A percentile compares a stretch with the other conserved stretches of the same genome.
Evolutionary conservation across 92 coral and sea anemone genomes (phyloP).

Genomic region (Zoanthus sociatus): DNA sequence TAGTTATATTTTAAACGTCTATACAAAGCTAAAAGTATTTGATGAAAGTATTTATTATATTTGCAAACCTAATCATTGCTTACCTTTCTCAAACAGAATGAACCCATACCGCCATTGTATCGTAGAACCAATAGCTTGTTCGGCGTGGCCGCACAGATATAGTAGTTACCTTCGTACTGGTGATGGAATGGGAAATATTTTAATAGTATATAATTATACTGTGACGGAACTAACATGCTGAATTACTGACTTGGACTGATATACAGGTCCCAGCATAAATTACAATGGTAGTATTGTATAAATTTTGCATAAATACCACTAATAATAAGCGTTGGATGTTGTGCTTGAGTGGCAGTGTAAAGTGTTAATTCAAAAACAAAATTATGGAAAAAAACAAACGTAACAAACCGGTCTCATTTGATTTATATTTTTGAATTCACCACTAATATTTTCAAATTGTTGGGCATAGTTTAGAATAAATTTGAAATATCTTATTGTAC

Average conservation of each 20-base stretch:
- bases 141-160: constrained; percentile 91
- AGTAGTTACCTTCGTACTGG: constrained; percentile 81
- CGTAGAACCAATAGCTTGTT: constrained; percentile 87
- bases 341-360: too few relatives aligned
- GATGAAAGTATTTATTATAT: neutral
- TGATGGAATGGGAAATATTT: neutral
- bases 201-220: neutral
- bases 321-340: too few relatives aligned
- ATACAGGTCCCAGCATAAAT: neutral
- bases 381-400: too few relatives aligned
- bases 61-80: neutral
- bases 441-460: too few relatives aligned
- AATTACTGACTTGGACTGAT: neutral
- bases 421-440: too few relatives aligned
- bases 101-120: constrained; percentile 87
- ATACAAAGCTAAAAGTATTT: neutral
- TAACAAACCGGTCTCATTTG: too few relatives aligned
- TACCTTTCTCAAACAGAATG: constrained; percentile 95
- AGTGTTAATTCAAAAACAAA: too few relatives aligned
- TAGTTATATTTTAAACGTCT: neutral
- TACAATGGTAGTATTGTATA: too few relatives aligned
- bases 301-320: too few relatives aligned
- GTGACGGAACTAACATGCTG: neutral
- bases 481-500: too few relatives aligned
- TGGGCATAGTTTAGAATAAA: too few relatives aligned